Base-by-base conservation (phyloP, 2,113 vertebrate genomes). In the western clawed frog (Xenopus tropicalis) region DNA sequence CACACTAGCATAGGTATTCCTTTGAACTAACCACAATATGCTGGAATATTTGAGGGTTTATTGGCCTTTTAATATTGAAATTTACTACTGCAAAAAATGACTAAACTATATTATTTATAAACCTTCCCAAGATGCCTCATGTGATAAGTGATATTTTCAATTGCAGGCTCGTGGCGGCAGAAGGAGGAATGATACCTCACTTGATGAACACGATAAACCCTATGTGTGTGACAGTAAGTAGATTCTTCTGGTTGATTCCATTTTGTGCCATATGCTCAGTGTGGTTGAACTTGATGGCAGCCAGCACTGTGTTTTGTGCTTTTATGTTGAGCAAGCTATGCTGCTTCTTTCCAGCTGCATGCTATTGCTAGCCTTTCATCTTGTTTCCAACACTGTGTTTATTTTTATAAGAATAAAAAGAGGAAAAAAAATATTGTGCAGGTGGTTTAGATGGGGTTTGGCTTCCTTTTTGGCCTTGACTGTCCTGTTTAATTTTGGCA, bases 181-280 rank as follows among this genome's bases (percentile, higher is more conserved):
- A 78, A 91, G 92, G 87, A 94, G 88, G 86, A 89, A 93, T 3
- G 95, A 98, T 52, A 87, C 93, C 1, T 91, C 90, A 59, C 86
- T 91, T 83, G 94, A 98, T 74, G 93, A 96, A 80, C 94, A 96
- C 0, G 95, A 98, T 86, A 98, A 97, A 87, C 96, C 96, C 84
- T 98, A 98, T 70, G 92, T 97, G 90, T 98, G 96, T 88, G 95
- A 98, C 91, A 97, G 96, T 98, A 93, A 96, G 95, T 94, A 89
- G 1, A 0, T 48, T 48, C 42, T 61, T 9, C 59, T 81, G n/a
- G 68, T 83, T 72, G 80, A 8, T 43, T 16, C 61, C 3, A 7
- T 24, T 2, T 24, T 17, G 46, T 66, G 42, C 13, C 1, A 0
- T 25, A 17, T 52, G 75, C 77, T 71, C 22, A 72, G 74, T 73